Base-by-base conservation (phyloP, 35 echinoderm and acorn worm species). In the Stichopus chloronotus region DNA sequence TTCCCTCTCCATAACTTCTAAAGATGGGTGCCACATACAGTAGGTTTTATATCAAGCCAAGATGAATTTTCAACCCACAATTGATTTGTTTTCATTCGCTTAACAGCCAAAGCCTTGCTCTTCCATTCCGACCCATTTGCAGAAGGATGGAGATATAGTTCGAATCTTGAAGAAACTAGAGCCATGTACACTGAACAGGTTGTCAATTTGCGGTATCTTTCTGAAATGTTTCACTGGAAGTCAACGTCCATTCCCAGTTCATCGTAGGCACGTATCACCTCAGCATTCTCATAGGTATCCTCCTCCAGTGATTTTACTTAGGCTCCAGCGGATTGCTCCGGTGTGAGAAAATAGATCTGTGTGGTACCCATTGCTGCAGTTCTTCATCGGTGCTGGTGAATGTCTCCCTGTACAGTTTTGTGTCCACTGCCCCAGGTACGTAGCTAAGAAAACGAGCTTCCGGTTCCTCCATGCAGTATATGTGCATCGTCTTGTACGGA, bases 401-500 rank as follows among this genome's bases (percentile, higher is more conserved):
- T 52, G 94, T 13, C 7, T 91, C 57, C 2, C 12, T 55, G 24
- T 57, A 88, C 92, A 96, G 92, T 5, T 53, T 79, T 7, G 95
- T 96, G 52, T 94, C 88, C 21, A 96, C 72, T 13, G 58, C 7
- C 7, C 95, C 95, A 56, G 95, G 95, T 7, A 72, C 63, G 72
- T 94, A 96, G 71, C 56, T 94, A 59, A 96, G 56, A 30, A 96
- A 72, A 8, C 92, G 25, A 10, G 92, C 88, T 69, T 91, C 92
- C n/a, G 92, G 88, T 23, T 94, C 88, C 43, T 96, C 95, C 23
- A 87, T 57, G 72, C 92, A 88, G 60, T 96, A 96, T 14, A 92
- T 19, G n/a, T 84, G 81, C 95, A 81, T 23, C 5, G 57, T 63
- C 22, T 63, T 56, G 8, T 25, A 55, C 6, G 95, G 88, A 78